phyloP scores from a whole-genome alignment of 2,113 vertebrate genomes.

The Opisthocomus hoazin region DNA sequence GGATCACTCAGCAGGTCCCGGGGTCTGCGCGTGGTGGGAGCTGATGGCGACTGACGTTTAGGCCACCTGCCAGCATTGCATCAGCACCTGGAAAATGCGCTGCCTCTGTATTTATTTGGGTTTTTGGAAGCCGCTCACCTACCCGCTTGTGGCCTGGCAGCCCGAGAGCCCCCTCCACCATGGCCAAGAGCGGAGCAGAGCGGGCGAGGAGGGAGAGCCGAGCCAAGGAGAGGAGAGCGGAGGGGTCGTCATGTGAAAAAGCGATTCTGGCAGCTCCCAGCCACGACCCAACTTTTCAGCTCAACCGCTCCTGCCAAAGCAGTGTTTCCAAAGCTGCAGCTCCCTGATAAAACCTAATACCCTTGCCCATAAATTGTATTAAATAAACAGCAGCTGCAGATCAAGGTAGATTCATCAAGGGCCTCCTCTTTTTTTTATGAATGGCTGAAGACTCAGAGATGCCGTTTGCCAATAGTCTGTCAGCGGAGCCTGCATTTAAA shows the following conservation, averaged over 20 bases:
- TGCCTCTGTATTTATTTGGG: not conserved
- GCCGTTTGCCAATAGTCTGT: conserved; percentile 58
- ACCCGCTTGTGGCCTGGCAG: not conserved
- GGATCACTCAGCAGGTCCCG: not conserved
- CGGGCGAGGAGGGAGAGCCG: too few species aligned
- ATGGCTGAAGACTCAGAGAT: conserved; percentile 32
- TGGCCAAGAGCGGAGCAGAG: not conserved
- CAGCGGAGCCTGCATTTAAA: conserved; percentile 56
- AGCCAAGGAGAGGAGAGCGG: not conserved
- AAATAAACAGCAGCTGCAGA: conserved; percentile 67
- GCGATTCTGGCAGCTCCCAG: not conserved
- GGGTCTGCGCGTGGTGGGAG: not conserved
- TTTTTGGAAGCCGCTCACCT: not conserved
- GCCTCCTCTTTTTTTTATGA: conserved; percentile 43
- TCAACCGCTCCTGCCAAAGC: conserved; percentile 41
- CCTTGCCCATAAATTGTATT: conserved; percentile 59
- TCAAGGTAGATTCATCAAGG: conserved; percentile 64
- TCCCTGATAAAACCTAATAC: conserved; percentile 66
- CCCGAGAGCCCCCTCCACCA: not conserved
- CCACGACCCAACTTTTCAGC: conserved; percentile 21
- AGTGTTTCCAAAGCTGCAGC: conserved; percentile 52
- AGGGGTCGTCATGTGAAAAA: not conserved
- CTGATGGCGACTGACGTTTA: fast-evolving
- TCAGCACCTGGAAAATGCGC: not conserved
- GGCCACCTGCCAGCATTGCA: not conserved